These are phyloP conservation scores for Cotesia vestalis DNA, from an alignment of 1,140 invertebrate genomes.

Conservation along the genomic window DNA sequence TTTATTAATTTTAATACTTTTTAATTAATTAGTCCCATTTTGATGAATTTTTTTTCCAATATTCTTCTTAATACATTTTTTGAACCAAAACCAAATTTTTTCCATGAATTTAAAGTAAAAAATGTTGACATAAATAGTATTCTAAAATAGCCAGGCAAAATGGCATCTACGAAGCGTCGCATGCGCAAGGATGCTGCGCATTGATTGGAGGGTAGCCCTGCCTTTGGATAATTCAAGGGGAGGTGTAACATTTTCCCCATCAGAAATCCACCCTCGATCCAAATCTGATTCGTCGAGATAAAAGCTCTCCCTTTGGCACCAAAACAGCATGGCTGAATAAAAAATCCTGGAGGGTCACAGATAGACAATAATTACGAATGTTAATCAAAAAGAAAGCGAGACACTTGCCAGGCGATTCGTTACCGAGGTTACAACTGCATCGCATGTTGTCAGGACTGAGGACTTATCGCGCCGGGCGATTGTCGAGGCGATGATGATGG, in stretches of 20 bases:
- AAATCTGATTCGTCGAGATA: constrained; percentile 19
- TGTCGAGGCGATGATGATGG: constrained; percentile 23
- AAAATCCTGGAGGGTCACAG: too few relatives aligned
- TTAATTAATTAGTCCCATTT: too few relatives aligned
- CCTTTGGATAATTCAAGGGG: background rate
- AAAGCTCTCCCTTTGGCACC: too few relatives aligned
- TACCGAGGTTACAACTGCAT: constrained; percentile 7
- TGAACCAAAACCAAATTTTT: too few relatives aligned
- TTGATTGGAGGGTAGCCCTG: constrained; percentile 52
- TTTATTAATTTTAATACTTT: too few relatives aligned
- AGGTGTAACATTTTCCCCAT: constrained; percentile 10
- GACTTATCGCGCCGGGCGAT: constrained; percentile 34
- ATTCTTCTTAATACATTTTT: too few relatives aligned
- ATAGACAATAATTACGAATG: background rate
- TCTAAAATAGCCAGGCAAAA: constrained; percentile 47
- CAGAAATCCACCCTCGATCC: constrained; percentile 15
- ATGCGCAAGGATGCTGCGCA: constrained; percentile 63
- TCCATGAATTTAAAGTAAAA: too few relatives aligned
- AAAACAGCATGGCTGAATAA: background rate
- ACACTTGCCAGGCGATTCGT: too few relatives aligned
- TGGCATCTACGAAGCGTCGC: constrained; percentile 52
- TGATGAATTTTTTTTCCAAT: too few relatives aligned
- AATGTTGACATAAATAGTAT: constrained; percentile 37
- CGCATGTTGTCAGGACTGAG: constrained; percentile 14
- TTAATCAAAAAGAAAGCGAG: background rate